Conservation (phyloP, 2,797 vertebrate genomes). For the Cyprinella venusta region DNA sequence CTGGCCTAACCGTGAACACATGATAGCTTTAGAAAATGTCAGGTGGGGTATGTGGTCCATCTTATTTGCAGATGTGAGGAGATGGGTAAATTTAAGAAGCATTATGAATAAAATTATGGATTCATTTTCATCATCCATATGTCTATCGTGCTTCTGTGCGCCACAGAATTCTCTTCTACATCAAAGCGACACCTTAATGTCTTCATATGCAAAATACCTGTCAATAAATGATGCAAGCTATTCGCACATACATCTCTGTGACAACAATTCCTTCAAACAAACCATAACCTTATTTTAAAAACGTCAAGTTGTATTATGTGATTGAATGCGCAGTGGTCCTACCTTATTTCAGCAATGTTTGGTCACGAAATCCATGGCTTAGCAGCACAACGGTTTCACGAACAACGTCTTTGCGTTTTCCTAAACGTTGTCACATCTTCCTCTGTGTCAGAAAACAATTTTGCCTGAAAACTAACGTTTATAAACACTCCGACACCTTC, state of each 20-base stretch:
- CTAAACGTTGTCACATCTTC: constrained; percentile 23
- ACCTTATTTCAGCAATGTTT: constrained; percentile 53
- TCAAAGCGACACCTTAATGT: neutral
- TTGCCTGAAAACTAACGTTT: constrained; percentile 34
- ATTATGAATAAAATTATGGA: constrained; percentile 9
- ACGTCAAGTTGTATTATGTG: constrained; percentile 8
- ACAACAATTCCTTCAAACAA: neutral
- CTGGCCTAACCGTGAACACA: neutral
- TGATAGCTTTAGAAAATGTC: constrained; percentile 6
- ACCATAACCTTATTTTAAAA: neutral
- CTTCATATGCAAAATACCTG: neutral
- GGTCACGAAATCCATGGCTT: constrained; percentile 43
- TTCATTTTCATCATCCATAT: constrained; percentile 12
- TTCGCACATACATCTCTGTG: neutral
- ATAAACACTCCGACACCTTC: constrained; percentile 22
- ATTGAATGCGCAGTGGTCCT: constrained; percentile 51
- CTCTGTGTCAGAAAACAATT: neutral
- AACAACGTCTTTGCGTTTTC: constrained; percentile 28
- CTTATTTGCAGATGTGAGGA: constrained; percentile 18
- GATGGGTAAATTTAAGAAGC: neutral
- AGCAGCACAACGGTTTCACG: constrained; percentile 31
- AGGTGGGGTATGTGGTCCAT: neutral
- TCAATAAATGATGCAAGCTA: neutral
- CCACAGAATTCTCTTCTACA: neutral
- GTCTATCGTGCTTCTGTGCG: neutral